Base-by-base conservation (phyloP, 2,888 invertebrate genomes). In the Macroteleia sp. region DNA sequence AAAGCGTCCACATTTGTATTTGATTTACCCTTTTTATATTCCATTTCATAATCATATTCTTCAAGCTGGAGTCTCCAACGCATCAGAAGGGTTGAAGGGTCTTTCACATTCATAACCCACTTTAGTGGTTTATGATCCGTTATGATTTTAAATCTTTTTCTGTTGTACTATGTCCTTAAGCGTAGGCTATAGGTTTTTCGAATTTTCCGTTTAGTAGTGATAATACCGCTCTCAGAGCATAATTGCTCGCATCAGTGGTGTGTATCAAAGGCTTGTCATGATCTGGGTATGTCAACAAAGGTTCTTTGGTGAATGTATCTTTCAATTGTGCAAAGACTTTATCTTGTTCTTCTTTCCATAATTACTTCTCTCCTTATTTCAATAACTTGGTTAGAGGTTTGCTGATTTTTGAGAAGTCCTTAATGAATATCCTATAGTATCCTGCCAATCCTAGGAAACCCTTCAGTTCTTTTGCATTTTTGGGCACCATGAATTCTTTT, bases 71-170 rank as follows among this genome's bases (percentile, higher is more conserved):
- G 54, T n/a, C n/a, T n/a, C n/a, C n/a, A n/a, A n/a, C n/a, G n/a
- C n/a, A n/a, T n/a, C n/a, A n/a, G n/a, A n/a, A n/a, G n/a, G n/a
- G n/a, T n/a, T n/a, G n/a, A n/a, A n/a, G n/a, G n/a, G 25, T 54
- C 39, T 54, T 36, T 54, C 3, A 39, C 22, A 9, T 19, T 39
- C 22, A 12, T 20, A 9, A 54, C 16, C 39, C 54, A 54, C 8
- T 25, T 36, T 4, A 39, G n/a, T 39, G 54, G 25, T n/a, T 39
- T 36, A 22, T 54, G 54, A 39, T 22, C 54, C 1, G 54, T 54
- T 1, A 34, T 9, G 6, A 39, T 34, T 39, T 25, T 4, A 44
- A 22, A 14, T 50, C 48, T 19, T 50, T 50, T 32, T 50, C 48
- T 5, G 32, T 50, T 1, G 30, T 50, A 16, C 48, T 46, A 32